Evolutionary conservation across 2,888 invertebrate species (phyloP), one percentile per base, ranked within the genome.

Genomic region (Zelleria hepariella): DNA sequence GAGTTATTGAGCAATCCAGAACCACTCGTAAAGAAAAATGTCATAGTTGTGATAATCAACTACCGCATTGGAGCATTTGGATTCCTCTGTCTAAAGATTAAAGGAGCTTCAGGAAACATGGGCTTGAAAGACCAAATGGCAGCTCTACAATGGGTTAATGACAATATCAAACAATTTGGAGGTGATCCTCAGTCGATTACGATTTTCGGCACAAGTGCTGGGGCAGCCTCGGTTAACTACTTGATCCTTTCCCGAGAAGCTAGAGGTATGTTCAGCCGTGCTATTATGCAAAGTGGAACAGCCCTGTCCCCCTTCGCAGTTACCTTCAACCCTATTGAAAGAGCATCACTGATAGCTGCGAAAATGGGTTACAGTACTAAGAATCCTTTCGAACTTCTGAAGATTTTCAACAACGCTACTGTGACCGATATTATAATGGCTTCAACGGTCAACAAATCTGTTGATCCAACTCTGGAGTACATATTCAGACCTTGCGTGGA

Each of bases 51-150:
- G 7, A 62, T 61, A 15, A 55, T 64, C 21, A 65, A 65, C 59
- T 65, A 65, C 48, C 58, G 65, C 2, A 21, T 64, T 18, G 65
- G 64, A 8, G 62, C 65, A 7, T 65, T 65, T 42, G 65, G 65
- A 26, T 65, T 65, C 26, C 62, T 65, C 8, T 65, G 65, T 26
- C 59, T 65, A 18, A 60, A 59, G 57, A 60, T 65, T n/a, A 62
- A 62, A 52, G 65, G 60, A 3, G 64, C 65, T 15, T 60, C 65
- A n/a, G 65, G 65, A 15, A 65, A 65, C n/a, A 49, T 55, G 20
- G 65, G 65, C 18, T 52, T 65, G 21, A 65, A 65, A 56, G 65
- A 65, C 49, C 63, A 62, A 57, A 59, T 64, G 21, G 60, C 62
- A 8, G 65, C 65, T 24, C 57, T 65, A 42, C 48, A 58, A 48